Conservation (phyloP, 2,113 vertebrate species). For the Microtus richardsoni region DNA sequence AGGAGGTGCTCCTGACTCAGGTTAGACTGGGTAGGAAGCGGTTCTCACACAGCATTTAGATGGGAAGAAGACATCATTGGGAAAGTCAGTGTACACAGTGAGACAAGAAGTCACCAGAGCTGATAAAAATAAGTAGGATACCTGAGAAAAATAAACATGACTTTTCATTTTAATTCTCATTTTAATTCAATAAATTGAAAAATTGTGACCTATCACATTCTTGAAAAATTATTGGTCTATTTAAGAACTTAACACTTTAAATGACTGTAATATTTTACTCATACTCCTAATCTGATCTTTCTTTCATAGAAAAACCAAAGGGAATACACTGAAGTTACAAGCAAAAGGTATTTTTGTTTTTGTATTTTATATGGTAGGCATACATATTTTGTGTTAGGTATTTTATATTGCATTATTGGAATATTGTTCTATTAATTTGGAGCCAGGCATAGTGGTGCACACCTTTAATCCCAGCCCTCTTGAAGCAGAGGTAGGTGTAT, state of each 20-base stretch:
- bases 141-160: slow-evolving; percentile 74
- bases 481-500: background rate
- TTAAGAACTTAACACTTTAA: slow-evolving; percentile 70
- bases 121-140: slow-evolving; percentile 75
- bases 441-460: background rate
- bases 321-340: background rate
- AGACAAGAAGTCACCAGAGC: slow-evolving; percentile 65
- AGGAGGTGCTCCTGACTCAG: background rate
- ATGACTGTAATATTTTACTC: slow-evolving; percentile 76
- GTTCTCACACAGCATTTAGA: slow-evolving; percentile 37
- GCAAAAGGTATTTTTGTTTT: background rate
- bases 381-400: background rate
- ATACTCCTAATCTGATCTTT: slow-evolving; percentile 64
- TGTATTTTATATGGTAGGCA: background rate
- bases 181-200: slow-evolving; percentile 69
- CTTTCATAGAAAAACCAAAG: background rate
- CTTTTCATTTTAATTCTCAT: slow-evolving; percentile 61
- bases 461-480: background rate
- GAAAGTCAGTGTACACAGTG: slow-evolving; percentile 60
- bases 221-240: slow-evolving; percentile 69
- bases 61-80: slow-evolving; percentile 30
- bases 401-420: background rate
- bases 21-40: slow-evolving; percentile 36
- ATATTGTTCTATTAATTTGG: background rate
- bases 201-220: slow-evolving; percentile 48